phyloP scores from a whole-genome alignment of 2,797 vertebrate species.

The Sebastes oblongus region DNA sequence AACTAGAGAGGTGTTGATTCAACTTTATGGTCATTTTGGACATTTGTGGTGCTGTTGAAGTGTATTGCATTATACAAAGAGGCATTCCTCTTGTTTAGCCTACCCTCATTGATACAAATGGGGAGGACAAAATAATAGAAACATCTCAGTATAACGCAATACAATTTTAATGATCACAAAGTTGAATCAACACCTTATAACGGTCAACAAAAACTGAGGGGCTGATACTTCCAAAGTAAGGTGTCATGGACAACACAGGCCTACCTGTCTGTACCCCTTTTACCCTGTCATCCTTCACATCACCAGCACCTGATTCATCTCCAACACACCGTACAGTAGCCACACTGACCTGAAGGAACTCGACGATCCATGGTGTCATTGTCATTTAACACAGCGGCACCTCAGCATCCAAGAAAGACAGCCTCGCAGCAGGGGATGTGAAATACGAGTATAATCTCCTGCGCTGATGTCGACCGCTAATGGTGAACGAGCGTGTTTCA shows the following conservation, averaged over 20 bases:
- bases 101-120: neutral
- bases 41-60: neutral
- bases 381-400: slow-evolving; percentile 44
- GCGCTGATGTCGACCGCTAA: slow-evolving; percentile 59
- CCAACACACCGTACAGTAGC: neutral
- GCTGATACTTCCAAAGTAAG: neutral
- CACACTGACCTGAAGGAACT: slow-evolving; percentile 18
- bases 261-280: slow-evolving; percentile 8
- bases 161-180: neutral
- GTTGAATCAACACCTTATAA: neutral
- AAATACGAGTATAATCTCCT: slow-evolving; percentile 57
- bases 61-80: neutral
- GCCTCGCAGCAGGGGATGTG: slow-evolving; percentile 36
- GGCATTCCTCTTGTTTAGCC: neutral
- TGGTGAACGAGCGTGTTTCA: slow-evolving; percentile 61
- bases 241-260: neutral
- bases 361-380: slow-evolving; percentile 27
- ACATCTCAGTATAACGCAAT: neutral
- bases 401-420: slow-evolving; percentile 27
- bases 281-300: neutral
- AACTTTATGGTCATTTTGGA: neutral
- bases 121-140: neutral
- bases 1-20: neutral
- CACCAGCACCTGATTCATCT: slow-evolving; percentile 9
- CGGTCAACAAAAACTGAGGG: neutral